Base-by-base conservation (phyloP, 2,113 vertebrate species). In the Rousettus leschenaultii region DNA sequence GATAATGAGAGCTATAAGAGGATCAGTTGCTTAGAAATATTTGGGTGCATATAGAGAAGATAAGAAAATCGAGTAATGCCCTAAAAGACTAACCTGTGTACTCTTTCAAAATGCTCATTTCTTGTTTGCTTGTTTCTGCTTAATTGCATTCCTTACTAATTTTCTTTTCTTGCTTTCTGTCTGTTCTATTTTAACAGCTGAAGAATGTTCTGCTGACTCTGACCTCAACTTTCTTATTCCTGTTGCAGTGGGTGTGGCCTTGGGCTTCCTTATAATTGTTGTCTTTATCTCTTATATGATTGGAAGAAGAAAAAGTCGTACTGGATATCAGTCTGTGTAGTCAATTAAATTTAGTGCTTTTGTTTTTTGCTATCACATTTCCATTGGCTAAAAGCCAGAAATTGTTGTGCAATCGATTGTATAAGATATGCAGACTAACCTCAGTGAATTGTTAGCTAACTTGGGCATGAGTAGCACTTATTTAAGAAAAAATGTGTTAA, bases 151-250 rank as follows among this genome's bases (percentile, higher is more conserved):
- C 89, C 94, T 95, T 96, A 98, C 98, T 99, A 98, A 98, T 97
- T 96, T 92, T 91, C 92, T 98, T 91, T 98, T 91, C 98, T 96
- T 98, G 95, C 97, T 97, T 96, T 97, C 95, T 98, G 93, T 96
- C 90, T 93, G 94, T 98, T 98, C 95, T 97, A 98, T 98, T 98
- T 98, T 97, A 98, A 98, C 99, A 99, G 99, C 99, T 91, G 99
- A 99, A 99, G 99, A 99, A 98, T 99, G 99, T 98, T 98, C 99
- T 99, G 99, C 99, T 99, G 99, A 99, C 98, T 99, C 99, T 99
- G 99, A 99, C 98, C 99, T 99, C 98, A 99, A 99, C 99, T 99
- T 99, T 99, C 99, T 99, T 98, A 99, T 99, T 98, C 99, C 99
- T 97, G 98, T 99, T 91, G 99, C 99, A 95, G 99, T 99, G 98